Evolutionary conservation across 2,888 invertebrate species (phyloP), one percentile per base, ranked within the genome.

Genomic region (Branchipolynoe longqiensis): DNA sequence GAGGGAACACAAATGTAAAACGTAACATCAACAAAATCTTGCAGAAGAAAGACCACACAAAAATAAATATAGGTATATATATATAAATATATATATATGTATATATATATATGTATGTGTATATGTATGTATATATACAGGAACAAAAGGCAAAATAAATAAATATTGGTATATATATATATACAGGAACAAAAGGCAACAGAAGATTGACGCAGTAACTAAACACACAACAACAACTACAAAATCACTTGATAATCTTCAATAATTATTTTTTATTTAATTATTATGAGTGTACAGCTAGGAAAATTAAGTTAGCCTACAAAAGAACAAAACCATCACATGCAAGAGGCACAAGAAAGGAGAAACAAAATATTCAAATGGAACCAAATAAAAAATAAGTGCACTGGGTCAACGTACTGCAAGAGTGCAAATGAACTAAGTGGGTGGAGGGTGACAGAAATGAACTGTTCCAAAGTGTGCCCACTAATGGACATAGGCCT

Each of bases 401-500:
- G 69, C 33, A 33, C 38, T 69, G 22, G n/a, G 33, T 36, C n/a
- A 69, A 69, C 33, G 18, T 36, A 69, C 18, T 18, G 38, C 33
- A 58, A 38, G 59, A n/a, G 25, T 28, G 28, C 38, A 31, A n/a
- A 82, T 40, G 58, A 82, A 82, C 58, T 31, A 58, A 59, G 58
- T 64, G n/a, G n/a, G n/a, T n/a, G n/a, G n/a, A n/a, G n/a, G n/a
- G 28, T 69, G 69, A 69, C 69, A 4, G 25, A 69, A 69, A 18
- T 28, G 38, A 33, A 69, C 0, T 4, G 33, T 22, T 69, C 69
- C 69, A 69, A 69, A 69, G 69, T 69, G 38, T 69, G 78, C 78
- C n/a, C 78, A 84, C n/a, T 56, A 56, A 78, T 74, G 81, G 78
- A 59, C 85, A 78, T 25, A 85, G 85, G 59, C 40, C 38, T 41